Evolutionary conservation across 92 coral and sea anemone species (phyloP), one percentile per base, ranked within the genome.

Genomic region (Pocillopora grandis): DNA sequence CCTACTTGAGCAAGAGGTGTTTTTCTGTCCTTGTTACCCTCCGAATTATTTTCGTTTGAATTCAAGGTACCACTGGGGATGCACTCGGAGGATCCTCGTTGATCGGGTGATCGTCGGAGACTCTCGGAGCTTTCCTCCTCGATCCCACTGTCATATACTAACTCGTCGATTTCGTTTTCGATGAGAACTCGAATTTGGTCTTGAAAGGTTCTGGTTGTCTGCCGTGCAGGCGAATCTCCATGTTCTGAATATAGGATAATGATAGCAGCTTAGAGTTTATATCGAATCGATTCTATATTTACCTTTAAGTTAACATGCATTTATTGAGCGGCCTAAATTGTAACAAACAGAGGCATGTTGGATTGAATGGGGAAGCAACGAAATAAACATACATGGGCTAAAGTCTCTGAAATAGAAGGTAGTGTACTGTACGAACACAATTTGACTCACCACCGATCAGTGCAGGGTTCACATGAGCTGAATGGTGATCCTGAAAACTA

Each of bases 91-190:
- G 23, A 8, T 12, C 31, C 33, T 80, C 70, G 27, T 49, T 52
- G 37, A 19, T 0, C 10, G 18, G 33, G 19, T 12, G 72, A 68
- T 80, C 71, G 56, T 56, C 58, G 56, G 58, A 69, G 66, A 18
- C 76, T 10, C 12, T 56, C 33, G 49, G 76, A 80, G 7, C 55
- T n/a, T 27, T 80, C 84, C 11, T 80, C 84, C 42, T 68, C 84
- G 5, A 67, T 67, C 15, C 76, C 76, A 16, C 84, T 80, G 74
- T 68, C 84, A 27, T 68, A 52, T 49, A 31, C 14, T 58, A 67
- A 58, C 2, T 80, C 76, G 18, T 80, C 76, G 15, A 66, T 36
- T 23, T 80, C 76, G 17, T 66, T 16, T 80, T 69, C 36, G 76
- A n/a, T 58, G 59, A 67, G 36, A 2, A 33, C 59, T 58, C 65